A percentile compares a stretch with the other conserved stretches of the same genome.
phyloP scores from a whole-genome alignment of 2,797 vertebrate genomes.

The Furcifer pardalis region DNA sequence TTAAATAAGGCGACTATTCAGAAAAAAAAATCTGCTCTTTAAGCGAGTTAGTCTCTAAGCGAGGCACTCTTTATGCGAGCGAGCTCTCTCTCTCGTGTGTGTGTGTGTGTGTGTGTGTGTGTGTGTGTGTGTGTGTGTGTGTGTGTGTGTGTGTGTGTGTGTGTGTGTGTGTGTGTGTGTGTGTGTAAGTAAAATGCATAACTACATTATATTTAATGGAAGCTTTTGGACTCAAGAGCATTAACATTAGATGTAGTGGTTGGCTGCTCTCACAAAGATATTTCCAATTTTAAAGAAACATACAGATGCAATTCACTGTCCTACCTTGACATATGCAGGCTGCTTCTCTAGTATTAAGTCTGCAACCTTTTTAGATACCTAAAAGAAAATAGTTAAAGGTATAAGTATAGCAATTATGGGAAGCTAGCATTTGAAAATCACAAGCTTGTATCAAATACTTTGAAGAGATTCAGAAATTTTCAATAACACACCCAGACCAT shows the following conservation, averaged over 20 bases:
- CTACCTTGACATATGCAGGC: constrained; percentile 97
- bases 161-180: no score
- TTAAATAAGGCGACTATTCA: no score
- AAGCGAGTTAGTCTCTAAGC: no score
- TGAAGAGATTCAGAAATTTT: not conserved
- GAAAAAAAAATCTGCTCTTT: no score
- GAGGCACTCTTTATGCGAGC: no score
- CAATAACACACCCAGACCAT: not conserved
- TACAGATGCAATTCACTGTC: constrained; percentile 30
- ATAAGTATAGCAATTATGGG: not conserved
- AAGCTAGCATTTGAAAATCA: not conserved
- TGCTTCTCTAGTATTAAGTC: constrained; percentile 99
- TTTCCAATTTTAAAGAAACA: not conserved
- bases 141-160: no score
- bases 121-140: no score
- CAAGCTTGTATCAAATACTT: not conserved
- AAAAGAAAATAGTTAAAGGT: constrained; percentile 40
- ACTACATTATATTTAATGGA: not conserved
- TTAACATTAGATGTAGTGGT: not conserved
- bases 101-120: no score
- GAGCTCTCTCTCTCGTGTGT: no score
- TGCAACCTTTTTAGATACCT: constrained; percentile 98
- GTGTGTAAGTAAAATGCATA: no score
- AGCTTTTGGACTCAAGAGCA: not conserved
- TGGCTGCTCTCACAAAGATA: not conserved